phyloP scores from a whole-genome alignment of 2,888 invertebrate genomes.

The Hipparchia sbordonii region DNA sequence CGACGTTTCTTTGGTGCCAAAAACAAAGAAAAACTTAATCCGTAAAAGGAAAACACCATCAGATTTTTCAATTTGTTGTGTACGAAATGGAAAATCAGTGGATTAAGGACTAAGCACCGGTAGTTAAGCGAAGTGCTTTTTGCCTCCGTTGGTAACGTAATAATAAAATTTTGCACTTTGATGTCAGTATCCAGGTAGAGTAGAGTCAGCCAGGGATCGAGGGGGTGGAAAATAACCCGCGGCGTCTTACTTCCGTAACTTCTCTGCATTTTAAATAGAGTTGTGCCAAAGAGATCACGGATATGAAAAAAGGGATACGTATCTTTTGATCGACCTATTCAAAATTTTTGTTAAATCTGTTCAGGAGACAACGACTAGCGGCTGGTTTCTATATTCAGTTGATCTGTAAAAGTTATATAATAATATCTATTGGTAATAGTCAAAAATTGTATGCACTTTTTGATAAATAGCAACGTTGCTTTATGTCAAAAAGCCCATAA shows the following conservation, averaged over 20 bases:
- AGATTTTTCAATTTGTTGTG: slow-evolving; percentile 19
- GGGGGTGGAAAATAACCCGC: slow-evolving; percentile 68
- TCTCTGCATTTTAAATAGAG: slow-evolving; percentile 50
- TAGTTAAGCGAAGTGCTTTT: slow-evolving; percentile 51
- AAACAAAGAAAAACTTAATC: slow-evolving; percentile 20
- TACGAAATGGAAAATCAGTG: slow-evolving; percentile 40
- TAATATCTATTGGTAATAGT: no score
- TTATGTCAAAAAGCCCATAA: no score
- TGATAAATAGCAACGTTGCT: no score
- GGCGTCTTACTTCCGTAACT: slow-evolving; percentile 55
- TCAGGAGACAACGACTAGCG: no score
- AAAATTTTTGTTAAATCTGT: neutral
- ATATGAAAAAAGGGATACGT: neutral
- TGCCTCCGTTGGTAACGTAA: slow-evolving; percentile 59
- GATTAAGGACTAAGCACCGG: slow-evolving; percentile 57
- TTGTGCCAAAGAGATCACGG: neutral
- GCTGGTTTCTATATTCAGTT: no score
- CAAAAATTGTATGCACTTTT: no score
- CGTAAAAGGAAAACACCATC: slow-evolving; percentile 8
- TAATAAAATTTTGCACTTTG: slow-evolving; percentile 75
- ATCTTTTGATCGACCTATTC: neutral
- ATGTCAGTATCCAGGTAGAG: slow-evolving; percentile 59
- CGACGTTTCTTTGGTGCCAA: slow-evolving; percentile 5
- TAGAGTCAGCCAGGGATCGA: slow-evolving; percentile 49
- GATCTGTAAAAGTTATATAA: no score